Percentiles rank a stretch among this genome's conserved stretches.
phyloP scores from a whole-genome alignment of 2,888 invertebrate genomes.

The Trissolcus japonicus region DNA sequence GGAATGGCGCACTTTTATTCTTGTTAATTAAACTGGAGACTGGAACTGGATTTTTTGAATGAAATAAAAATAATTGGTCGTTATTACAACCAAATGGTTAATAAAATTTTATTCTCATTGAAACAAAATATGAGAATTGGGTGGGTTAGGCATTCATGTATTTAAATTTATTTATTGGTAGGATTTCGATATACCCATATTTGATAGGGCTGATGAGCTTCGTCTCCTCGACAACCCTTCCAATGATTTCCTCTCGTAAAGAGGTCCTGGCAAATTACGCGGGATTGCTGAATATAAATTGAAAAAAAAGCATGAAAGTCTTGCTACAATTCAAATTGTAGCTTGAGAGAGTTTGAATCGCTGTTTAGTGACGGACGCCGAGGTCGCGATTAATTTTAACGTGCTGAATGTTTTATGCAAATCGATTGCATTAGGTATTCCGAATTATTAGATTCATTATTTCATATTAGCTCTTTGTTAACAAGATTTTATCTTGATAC shows the following conservation, averaged over 20 bases:
- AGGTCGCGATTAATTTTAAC: constrained; percentile 66
- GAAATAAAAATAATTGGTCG: constrained; percentile 8
- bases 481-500: constrained; percentile 5
- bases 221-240: constrained; percentile 51
- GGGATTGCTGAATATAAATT: constrained; percentile 75
- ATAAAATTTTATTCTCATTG: neutral
- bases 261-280: constrained; percentile 75
- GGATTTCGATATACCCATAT: constrained; percentile 65
- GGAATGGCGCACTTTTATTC: neutral
- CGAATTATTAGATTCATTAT: constrained; percentile 59
- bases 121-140: constrained; percentile 8
- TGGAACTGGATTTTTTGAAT: neutral
- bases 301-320: constrained; percentile 63
- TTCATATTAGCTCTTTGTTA: neutral
- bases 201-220: constrained; percentile 34
- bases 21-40: neutral
- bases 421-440: constrained; percentile 63
- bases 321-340: constrained; percentile 32
- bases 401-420: constrained; percentile 67
- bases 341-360: constrained; percentile 30
- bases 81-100: neutral
- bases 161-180: constrained; percentile 76
- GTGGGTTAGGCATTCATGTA: constrained; percentile 72
- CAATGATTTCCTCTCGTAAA: constrained; percentile 75
- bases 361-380: constrained; percentile 38